Percentiles rank a stretch among this genome's conserved stretches.
These are phyloP conservation scores for Eretmochelys imbricata DNA, from an alignment of 2,113 vertebrate species.

Conservation along the genomic window DNA sequence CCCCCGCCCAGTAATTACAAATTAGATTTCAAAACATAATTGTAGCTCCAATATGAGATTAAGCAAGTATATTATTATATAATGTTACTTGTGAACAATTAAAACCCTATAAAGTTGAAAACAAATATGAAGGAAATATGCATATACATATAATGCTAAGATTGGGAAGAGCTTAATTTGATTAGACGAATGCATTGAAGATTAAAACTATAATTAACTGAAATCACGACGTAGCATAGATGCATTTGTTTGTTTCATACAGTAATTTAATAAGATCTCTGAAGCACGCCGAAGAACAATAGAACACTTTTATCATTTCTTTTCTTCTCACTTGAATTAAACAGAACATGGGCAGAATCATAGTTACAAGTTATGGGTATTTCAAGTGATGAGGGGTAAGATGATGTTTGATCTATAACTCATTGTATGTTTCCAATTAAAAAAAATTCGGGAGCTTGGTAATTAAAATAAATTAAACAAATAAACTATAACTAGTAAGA, in stretches of 20 bases:
- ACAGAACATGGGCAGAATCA: neutral
- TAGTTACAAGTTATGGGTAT: neutral
- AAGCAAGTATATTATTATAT: slow-evolving; percentile 60
- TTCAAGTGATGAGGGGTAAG: neutral
- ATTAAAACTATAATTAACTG: slow-evolving; percentile 35
- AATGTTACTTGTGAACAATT: slow-evolving; percentile 53
- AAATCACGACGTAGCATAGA: neutral
- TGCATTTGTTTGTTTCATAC: slow-evolving; percentile 15
- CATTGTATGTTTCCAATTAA: fast-evolving
- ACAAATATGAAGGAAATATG: neutral
- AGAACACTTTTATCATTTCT: neutral
- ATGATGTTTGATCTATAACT: neutral
- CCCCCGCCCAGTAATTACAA: slow-evolving; percentile 5
- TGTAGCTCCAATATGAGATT: slow-evolving; percentile 57
- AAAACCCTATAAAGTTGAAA: slow-evolving; percentile 43
- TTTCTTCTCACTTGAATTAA: neutral
- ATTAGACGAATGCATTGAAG: slow-evolving; percentile 35
- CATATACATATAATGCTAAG: neutral
- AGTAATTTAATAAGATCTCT: slow-evolving; percentile 16
- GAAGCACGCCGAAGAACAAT: slow-evolving; percentile 10
- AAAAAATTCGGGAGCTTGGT: neutral
- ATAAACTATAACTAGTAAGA: neutral
- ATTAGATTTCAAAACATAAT: slow-evolving; percentile 63
- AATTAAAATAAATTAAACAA: neutral
- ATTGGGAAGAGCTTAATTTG: slow-evolving; percentile 7